Evolutionary conservation across 2,888 invertebrate genomes (phyloP).

Genomic region (Eremobia ochroleuca): DNA sequence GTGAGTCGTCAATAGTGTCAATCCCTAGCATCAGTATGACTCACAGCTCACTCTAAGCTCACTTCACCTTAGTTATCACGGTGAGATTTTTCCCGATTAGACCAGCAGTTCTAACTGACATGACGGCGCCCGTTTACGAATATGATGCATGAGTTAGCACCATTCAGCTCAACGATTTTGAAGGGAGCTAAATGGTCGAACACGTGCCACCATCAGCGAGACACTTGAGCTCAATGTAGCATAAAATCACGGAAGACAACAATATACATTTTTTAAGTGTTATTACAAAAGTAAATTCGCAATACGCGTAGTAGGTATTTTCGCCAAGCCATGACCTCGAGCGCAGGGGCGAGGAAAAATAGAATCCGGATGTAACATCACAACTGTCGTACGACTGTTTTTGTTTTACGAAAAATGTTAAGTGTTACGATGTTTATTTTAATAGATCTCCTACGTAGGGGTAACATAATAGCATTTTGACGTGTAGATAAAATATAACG

Average conservation of each 20-base stretch:
- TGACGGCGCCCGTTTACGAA: not conserved
- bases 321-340: conserved; percentile 45
- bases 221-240: not conserved
- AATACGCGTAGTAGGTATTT: conserved; percentile 24
- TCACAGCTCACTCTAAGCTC: no score
- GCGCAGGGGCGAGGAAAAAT: conserved; percentile 49
- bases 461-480: conserved; percentile 25
- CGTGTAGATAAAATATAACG: conserved; percentile 5
- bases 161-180: not conserved
- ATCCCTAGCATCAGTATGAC: no score
- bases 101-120: not conserved
- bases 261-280: not conserved
- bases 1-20: no score
- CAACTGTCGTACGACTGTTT: conserved; percentile 48
- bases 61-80: no score
- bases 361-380: conserved; percentile 46
- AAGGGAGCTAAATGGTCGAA: not conserved
- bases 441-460: not conserved
- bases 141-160: not conserved
- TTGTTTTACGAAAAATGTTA: conserved; percentile 28
- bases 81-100: no score
- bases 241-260: conserved; percentile 3
- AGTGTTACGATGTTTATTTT: conserved; percentile 25
- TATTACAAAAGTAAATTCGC: conserved; percentile 16
- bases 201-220: not conserved